Conservation (phyloP, 1,140 invertebrate species). For the Drosophila quadrilineata region DNA sequence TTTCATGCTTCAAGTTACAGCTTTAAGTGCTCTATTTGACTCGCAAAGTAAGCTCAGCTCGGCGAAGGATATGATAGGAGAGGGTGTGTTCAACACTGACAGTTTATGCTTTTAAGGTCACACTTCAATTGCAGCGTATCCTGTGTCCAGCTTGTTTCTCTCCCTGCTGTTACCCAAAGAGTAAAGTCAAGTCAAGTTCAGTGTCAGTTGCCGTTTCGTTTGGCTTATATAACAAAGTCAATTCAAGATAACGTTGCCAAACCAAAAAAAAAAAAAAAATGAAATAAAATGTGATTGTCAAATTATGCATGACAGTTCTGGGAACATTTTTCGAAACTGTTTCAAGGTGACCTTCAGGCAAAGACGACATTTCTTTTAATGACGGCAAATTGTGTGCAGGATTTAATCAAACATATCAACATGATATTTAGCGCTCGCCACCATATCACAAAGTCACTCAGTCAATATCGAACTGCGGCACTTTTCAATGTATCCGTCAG, state of each 20-base stretch:
- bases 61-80: too few relatives aligned
- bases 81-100: too few relatives aligned
- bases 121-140: slow-evolving; percentile 56
- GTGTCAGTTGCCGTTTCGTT: slow-evolving; percentile 47
- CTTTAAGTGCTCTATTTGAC: slow-evolving; percentile 75
- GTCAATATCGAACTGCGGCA: slow-evolving; percentile 6
- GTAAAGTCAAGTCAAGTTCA: slow-evolving; percentile 58
- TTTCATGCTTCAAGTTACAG: slow-evolving; percentile 69
- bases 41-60: too few relatives aligned
- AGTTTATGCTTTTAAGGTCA: slow-evolving; percentile 52
- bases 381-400: background rate
- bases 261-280: too few relatives aligned
- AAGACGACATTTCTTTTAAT: slow-evolving; percentile 12
- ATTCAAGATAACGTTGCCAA: slow-evolving; percentile 24
- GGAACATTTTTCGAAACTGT: slow-evolving; percentile 19
- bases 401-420: slow-evolving; percentile 57
- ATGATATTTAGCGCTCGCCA: slow-evolving; percentile 48
- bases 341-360: slow-evolving; percentile 57
- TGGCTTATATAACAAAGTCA: slow-evolving; percentile 60
- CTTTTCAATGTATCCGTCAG: slow-evolving; percentile 45
- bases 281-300: too few relatives aligned
- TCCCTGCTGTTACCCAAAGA: background rate
- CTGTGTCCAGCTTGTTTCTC: background rate
- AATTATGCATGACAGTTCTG: slow-evolving; percentile 56
- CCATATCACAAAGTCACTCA: too few relatives aligned